Evolutionary conservation across 2,797 vertebrate genomes (phyloP).

Genomic region (Hybognathus amarus): DNA sequence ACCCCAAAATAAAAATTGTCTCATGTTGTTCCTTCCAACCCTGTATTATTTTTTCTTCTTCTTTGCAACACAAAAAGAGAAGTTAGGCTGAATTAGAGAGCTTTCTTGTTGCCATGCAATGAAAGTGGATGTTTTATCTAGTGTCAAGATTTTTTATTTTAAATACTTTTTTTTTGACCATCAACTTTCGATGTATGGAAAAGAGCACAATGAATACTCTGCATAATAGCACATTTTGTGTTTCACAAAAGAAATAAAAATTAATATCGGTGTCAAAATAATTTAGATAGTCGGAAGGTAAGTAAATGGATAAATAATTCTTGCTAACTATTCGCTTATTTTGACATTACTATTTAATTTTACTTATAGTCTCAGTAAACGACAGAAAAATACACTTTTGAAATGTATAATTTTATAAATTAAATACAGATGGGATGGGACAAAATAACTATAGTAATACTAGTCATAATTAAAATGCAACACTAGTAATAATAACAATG

Average conservation of each 20-base stretch:
- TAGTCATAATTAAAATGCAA: no score
- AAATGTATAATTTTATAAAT: background rate
- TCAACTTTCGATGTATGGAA: background rate
- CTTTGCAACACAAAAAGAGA: background rate
- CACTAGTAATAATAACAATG: background rate
- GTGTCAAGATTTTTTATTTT: background rate
- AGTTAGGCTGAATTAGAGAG: background rate
- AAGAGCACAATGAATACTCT: background rate
- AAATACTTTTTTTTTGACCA: background rate
- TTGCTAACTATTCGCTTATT: background rate
- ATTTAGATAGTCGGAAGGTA: background rate
- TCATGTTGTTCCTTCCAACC: background rate
- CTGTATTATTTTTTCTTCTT: background rate
- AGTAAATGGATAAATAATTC: background rate
- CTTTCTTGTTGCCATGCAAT: background rate
- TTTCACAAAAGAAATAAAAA: background rate
- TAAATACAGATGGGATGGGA: no score
- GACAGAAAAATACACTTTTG: background rate
- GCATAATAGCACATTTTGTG: background rate
- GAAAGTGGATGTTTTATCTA: constrained; percentile 9
- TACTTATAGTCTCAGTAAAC: background rate
- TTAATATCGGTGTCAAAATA: background rate
- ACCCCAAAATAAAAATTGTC: background rate
- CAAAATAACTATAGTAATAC: background rate
- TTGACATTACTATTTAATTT: background rate